phyloP scores from a whole-genome alignment of 2,113 vertebrate genomes.

The Podarcis raffonei region DNA sequence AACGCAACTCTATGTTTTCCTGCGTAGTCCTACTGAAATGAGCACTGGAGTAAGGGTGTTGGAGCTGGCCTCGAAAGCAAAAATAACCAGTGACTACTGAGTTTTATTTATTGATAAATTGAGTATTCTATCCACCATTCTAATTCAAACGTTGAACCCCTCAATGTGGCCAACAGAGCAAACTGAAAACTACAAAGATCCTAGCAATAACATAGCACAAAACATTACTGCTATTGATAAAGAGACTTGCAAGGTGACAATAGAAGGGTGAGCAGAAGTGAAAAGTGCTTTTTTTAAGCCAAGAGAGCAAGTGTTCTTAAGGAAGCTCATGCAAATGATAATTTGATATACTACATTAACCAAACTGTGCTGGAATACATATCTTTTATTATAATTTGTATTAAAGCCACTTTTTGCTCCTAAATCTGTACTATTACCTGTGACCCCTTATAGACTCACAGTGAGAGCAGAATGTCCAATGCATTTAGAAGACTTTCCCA shows the following conservation, averaged over 20 bases:
- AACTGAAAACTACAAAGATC: neutral
- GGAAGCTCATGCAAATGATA: neutral
- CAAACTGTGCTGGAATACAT: neutral
- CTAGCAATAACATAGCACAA: neutral
- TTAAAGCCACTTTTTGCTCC: neutral
- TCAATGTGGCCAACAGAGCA: neutral
- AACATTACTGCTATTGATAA: neutral
- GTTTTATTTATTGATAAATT: neutral
- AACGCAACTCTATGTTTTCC: neutral
- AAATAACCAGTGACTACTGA: neutral
- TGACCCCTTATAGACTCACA: conserved; percentile 85
- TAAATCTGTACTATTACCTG: conserved; percentile 37
- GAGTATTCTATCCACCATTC: neutral
- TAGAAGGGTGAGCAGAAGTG: neutral
- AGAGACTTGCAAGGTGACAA: neutral
- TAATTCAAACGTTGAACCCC: neutral
- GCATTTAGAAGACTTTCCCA: conserved; percentile 98
- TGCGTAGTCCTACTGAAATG: neutral
- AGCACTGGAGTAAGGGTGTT: neutral
- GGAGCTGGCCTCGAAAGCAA: neutral
- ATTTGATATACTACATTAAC: neutral
- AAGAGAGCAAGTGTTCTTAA: neutral
- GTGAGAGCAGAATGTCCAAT: conserved; percentile 98
- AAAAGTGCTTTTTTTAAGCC: neutral
- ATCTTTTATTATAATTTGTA: neutral